Evolutionary conservation across 2,113 vertebrate species (phyloP).

Genomic region (Pollimyrus isidori): DNA sequence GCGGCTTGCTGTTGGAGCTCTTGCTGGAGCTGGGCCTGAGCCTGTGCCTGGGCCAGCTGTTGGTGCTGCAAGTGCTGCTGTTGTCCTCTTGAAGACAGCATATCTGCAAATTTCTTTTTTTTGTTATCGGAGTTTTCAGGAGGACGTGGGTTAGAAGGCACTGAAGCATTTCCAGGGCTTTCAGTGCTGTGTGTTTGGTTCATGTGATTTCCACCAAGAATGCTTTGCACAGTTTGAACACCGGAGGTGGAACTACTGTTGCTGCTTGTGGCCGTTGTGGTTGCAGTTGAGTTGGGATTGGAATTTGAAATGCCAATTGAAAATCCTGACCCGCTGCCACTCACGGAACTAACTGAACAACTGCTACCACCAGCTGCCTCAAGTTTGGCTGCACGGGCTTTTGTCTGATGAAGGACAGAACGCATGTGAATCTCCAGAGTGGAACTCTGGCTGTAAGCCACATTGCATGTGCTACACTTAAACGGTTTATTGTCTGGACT

Average conservation of each 20-base stretch:
- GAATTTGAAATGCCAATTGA: constrained; percentile 56
- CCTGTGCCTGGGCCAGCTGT: constrained; percentile 52
- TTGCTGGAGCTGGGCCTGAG: constrained; percentile 84
- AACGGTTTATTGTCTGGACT: constrained; percentile 91
- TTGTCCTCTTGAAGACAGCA: constrained; percentile 79
- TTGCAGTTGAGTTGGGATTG: constrained; percentile 50
- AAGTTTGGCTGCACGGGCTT: constrained; percentile 84
- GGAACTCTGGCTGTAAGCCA: constrained; percentile 97
- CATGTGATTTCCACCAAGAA: constrained; percentile 51
- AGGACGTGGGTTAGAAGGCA: constrained; percentile 49
- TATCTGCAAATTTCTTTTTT: constrained; percentile 79
- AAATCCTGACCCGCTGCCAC: constrained; percentile 30
- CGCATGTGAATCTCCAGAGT: constrained; percentile 97
- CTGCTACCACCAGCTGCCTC: constrained; percentile 59
- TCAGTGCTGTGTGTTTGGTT: constrained; percentile 38
- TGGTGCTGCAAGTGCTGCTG: constrained; percentile 64
- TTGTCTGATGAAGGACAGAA: constrained; percentile 94
- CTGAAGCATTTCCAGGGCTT: constrained; percentile 45
- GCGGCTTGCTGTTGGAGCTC: constrained; percentile 87
- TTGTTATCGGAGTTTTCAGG: constrained; percentile 74
- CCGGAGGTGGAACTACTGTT: constrained; percentile 44
- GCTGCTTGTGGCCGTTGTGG: constrained; percentile 50
- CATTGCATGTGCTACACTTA: constrained; percentile 88
- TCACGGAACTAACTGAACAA: constrained; percentile 46
- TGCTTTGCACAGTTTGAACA: constrained; percentile 38